Evolutionary conservation across 2,797 vertebrate species (phyloP).

Genomic region (Ptychobarbus kaznakovi): DNA sequence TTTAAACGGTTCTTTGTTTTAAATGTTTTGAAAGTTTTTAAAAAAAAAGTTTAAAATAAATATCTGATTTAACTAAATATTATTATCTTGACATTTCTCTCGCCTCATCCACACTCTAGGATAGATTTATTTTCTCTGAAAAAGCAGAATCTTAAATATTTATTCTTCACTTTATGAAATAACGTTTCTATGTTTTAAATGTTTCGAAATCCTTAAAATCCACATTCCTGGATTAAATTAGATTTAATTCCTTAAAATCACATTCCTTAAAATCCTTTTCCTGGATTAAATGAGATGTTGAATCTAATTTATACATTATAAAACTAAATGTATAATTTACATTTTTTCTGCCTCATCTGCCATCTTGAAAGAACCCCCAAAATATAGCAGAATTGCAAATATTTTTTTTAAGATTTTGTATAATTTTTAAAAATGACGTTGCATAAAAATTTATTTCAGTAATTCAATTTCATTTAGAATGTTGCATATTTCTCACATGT

Average conservation of each 20-base stretch:
- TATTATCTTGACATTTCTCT: background rate
- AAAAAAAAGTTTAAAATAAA: background rate
- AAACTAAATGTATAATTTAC: background rate
- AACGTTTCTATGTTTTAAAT: background rate
- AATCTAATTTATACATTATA: background rate
- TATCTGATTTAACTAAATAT: background rate
- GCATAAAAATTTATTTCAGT: no score
- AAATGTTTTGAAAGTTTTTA: background rate
- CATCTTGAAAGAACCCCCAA: background rate
- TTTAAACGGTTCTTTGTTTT: background rate
- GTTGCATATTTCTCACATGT: no score
- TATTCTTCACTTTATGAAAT: background rate
- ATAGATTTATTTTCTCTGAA: background rate
- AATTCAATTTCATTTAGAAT: no score
- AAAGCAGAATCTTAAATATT: slow-evolving; percentile 2
- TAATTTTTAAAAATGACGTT: no score
- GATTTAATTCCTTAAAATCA: no score
- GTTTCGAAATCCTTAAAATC: background rate
- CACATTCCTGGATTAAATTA: background rate
- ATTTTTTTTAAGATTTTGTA: background rate
- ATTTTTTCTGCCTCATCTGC: background rate
- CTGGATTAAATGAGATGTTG: background rate
- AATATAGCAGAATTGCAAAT: background rate
- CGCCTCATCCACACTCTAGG: background rate
- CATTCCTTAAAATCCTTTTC: background rate